Evolutionary conservation across 2,797 vertebrate species (phyloP), one percentile per base, ranked within the genome.

Genomic region (Sternotherus odoratus): DNA sequence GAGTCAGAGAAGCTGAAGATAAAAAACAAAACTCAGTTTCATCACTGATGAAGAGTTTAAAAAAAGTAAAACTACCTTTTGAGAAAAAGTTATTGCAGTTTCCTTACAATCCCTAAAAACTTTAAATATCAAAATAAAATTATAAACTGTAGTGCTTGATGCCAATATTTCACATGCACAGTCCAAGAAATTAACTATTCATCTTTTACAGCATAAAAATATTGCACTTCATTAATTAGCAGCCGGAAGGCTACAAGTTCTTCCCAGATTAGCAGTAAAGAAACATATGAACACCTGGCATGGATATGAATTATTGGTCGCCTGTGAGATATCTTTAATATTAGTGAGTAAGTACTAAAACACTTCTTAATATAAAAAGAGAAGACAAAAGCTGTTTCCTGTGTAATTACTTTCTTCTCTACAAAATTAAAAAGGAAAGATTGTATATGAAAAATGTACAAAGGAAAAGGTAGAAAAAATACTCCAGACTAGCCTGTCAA

Each of bases 201-300:
- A 87, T 74, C 94, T 86, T 96, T 92, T 93, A 94, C 60, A 95
- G 75, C 74, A 96, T 87, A 49, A 7, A 91, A 95, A 86, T 91
- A 87, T 53, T 92, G n/a, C 75, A 86, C 48, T 86, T 95, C 89
- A 90, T 96, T 91, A 95, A n/a, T 89, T 95, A 96, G 78, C 92
- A 94, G 50, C 17, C 56, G 77, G 88, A 93, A 96, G 88, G 84
- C 33, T 84, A 26, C 85, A 92, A 95, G 82, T 94, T 96, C 87
- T 77, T 86, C 95, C 81, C 87, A 86, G 82, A 91, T 97, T 94
- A 94, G 83, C 96, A 92, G 57, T 87, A 74, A 97, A 91, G 94
- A 96, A 92, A n/a, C 79, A 77, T 74, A 93, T 17, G 85, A 96
- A 79, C 86, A 95, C 80, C 77, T 94, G 92, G 79, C 85, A 97